These are phyloP conservation scores for Cotesia glomerata DNA, from an alignment of 1,140 invertebrate species.

Conservation along the genomic window DNA sequence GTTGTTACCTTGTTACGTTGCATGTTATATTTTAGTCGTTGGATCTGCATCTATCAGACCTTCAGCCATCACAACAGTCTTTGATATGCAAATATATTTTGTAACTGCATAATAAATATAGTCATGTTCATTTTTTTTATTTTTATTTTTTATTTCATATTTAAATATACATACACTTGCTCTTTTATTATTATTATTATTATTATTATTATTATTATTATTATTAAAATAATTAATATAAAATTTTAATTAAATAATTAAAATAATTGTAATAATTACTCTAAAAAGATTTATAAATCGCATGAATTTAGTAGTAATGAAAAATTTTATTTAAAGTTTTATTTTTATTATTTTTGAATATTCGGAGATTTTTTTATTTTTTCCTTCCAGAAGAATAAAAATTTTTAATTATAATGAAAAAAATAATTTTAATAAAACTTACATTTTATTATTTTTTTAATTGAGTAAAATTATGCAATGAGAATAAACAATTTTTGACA, in stretches of 20 bases:
- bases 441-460: not conserved
- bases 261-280: too few species aligned
- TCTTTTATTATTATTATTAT: not conserved
- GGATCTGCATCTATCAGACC: not conserved
- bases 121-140: not conserved
- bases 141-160: not conserved
- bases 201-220: not conserved
- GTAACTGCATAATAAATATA: slow-evolving; percentile 12
- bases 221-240: not conserved
- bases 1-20: not conserved
- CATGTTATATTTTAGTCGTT: not conserved
- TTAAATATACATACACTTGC: not conserved
- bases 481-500: not conserved
- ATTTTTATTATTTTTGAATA: too few species aligned
- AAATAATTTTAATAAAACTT: too few species aligned
- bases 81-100: slow-evolving; percentile 18
- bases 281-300: too few species aligned
- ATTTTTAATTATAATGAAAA: too few species aligned
- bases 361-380: too few species aligned
- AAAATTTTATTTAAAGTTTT: too few species aligned
- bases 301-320: too few species aligned
- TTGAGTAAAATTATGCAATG: not conserved
- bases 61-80: not conserved
- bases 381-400: too few species aligned
- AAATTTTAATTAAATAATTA: not conserved